A percentile compares a stretch with the other conserved stretches of the same genome.
phyloP scores from a whole-genome alignment of 2,888 invertebrate genomes.

The Plusia festucae region DNA sequence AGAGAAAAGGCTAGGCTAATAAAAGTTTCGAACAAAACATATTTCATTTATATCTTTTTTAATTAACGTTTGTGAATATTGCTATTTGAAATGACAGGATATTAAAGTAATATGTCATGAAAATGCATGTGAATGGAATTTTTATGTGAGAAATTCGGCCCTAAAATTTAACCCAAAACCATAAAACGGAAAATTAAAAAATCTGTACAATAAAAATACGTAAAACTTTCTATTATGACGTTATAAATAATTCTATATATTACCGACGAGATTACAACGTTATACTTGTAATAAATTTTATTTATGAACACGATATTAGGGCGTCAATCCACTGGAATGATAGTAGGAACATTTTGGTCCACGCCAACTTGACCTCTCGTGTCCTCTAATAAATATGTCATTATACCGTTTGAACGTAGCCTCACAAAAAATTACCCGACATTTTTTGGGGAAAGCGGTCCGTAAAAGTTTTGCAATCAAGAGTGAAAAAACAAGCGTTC shows the following conservation, averaged over 20 bases:
- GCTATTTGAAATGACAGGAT: background rate
- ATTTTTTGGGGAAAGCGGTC: constrained; percentile 73
- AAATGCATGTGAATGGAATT: constrained; percentile 25
- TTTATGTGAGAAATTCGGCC: constrained; percentile 32
- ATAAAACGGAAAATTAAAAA: constrained; percentile 46
- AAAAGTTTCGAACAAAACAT: too few relatives aligned
- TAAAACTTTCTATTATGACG: constrained; percentile 48
- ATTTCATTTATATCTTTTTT: background rate
- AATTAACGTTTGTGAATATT: too few relatives aligned
- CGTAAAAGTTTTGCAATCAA: constrained; percentile 82
- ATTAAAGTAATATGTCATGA: background rate
- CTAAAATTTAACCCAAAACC: constrained; percentile 38
- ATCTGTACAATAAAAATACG: constrained; percentile 25
- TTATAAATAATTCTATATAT: constrained; percentile 52
- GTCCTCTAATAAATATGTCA: constrained; percentile 80
- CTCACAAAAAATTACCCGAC: constrained; percentile 73
- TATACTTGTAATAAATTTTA: constrained; percentile 62
- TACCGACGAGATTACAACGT: constrained; percentile 38
- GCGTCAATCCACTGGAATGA: constrained; percentile 61
- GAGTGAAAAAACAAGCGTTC: constrained; percentile 71
- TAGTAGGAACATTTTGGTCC: constrained; percentile 67
- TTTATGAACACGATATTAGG: constrained; percentile 62
- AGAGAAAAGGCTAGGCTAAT: too few relatives aligned
- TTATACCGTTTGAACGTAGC: constrained; percentile 71
- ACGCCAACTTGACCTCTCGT: constrained; percentile 71